Evolutionary conservation across 2,797 vertebrate genomes (phyloP).

Genomic region (Sitta carolinensis): DNA sequence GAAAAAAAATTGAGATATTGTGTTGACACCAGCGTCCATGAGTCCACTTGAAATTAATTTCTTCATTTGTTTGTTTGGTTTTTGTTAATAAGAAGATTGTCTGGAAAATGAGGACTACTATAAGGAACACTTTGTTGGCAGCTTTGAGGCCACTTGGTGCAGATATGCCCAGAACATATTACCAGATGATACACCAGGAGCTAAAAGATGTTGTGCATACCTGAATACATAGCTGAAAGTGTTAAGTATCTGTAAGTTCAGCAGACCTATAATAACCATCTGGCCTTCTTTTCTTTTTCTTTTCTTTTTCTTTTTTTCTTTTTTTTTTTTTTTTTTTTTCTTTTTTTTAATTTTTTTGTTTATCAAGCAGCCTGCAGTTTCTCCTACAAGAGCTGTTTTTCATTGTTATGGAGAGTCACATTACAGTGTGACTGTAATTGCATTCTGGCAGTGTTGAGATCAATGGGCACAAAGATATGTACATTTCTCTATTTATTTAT

Average conservation of each 20-base stretch:
- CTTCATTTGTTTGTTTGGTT: background rate
- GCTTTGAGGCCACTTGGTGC: accelerated
- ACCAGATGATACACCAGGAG: background rate
- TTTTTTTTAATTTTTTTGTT: no score
- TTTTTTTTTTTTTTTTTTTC: background rate
- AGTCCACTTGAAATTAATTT: background rate
- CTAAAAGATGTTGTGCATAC: background rate
- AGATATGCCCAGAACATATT: background rate
- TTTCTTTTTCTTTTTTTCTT: background rate
- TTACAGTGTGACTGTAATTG: background rate
- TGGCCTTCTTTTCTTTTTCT: no score
- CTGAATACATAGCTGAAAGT: background rate
- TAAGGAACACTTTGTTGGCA: background rate
- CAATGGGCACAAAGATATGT: background rate
- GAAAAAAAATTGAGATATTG: background rate
- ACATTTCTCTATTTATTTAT: background rate
- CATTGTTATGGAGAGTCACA: background rate
- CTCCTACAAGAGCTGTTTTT: background rate
- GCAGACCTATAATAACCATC: background rate
- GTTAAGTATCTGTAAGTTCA: background rate
- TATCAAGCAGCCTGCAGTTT: background rate
- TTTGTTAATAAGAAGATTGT: background rate
- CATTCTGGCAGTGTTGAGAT: background rate
- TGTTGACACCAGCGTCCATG: background rate
- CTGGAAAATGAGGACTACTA: background rate